Conservation (phyloP, 1,140 invertebrate species). For the Gyrodactylus bullatarudis region DNA sequence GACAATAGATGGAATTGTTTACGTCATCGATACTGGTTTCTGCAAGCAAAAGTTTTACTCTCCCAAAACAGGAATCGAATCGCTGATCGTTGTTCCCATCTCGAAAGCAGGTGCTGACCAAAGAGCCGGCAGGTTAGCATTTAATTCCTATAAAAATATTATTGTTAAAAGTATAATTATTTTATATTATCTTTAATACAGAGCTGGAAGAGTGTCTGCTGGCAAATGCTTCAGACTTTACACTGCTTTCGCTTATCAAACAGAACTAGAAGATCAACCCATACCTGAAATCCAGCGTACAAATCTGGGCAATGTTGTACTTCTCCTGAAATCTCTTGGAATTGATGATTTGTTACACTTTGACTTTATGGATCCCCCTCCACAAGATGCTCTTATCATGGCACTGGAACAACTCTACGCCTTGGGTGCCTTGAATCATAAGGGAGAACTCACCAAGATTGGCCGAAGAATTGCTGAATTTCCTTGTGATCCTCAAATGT, state of each 20-base stretch:
- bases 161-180: too few relatives aligned
- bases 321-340: slow-evolving; percentile 19
- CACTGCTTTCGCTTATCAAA: slow-evolving; percentile 54
- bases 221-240: slow-evolving; percentile 93
- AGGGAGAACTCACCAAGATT: slow-evolving; percentile 72
- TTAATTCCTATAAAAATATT: not conserved
- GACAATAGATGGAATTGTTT: slow-evolving; percentile 93
- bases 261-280: slow-evolving; percentile 86
- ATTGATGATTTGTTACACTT: slow-evolving; percentile 92
- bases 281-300: slow-evolving; percentile 38
- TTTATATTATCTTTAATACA: too few relatives aligned
- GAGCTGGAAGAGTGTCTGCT: slow-evolving; percentile 18
- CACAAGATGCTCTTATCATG: slow-evolving; percentile 61
- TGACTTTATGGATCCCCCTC: slow-evolving; percentile 89
- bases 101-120: slow-evolving; percentile 32
- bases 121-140: slow-evolving; percentile 8
- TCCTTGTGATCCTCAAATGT: slow-evolving; percentile 90
- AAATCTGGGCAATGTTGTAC: slow-evolving; percentile 21
- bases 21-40: slow-evolving; percentile 95
- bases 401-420: slow-evolving; percentile 90
- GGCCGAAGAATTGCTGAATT: slow-evolving; percentile 94
- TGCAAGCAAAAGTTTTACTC: slow-evolving; percentile 98
- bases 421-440: slow-evolving; percentile 78
- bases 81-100: slow-evolving; percentile 76
- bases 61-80: slow-evolving; percentile 85